A percentile compares a stretch with the other conserved stretches of the same genome.
phyloP scores from a whole-genome alignment of 2,888 invertebrate genomes.

The Mesochorus sp. region DNA sequence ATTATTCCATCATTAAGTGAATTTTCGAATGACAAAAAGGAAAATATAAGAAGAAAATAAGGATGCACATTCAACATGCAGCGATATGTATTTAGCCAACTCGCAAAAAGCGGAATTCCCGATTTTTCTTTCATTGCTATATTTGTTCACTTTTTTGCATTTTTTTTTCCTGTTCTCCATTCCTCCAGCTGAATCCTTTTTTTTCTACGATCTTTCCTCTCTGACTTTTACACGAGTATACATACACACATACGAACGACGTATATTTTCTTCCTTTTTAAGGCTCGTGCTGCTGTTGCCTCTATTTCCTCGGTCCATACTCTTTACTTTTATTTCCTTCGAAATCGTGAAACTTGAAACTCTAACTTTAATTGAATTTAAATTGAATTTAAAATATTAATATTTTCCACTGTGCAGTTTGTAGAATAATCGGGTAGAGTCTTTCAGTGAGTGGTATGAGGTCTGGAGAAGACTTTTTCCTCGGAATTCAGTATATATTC shows the following conservation, averaged over 20 bases:
- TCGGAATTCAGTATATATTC: slow-evolving; percentile 51
- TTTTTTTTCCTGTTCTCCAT: neutral
- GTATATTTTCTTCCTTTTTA: slow-evolving; percentile 15
- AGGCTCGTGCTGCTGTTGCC: slow-evolving; percentile 8
- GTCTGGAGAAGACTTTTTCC: slow-evolving; percentile 51
- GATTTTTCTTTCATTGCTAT: slow-evolving; percentile 17
- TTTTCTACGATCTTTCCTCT: slow-evolving; percentile 10
- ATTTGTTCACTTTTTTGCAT: slow-evolving; percentile 4
- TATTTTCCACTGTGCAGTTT: slow-evolving; percentile 66
- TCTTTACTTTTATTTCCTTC: slow-evolving; percentile 38
- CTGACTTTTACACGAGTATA: neutral
- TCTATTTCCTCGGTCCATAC: slow-evolving; percentile 16
- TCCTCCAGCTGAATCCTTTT: slow-evolving; percentile 17
- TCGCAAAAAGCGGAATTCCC: neutral
- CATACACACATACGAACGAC: neutral
- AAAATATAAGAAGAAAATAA: too few relatives aligned
- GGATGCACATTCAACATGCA: too few relatives aligned
- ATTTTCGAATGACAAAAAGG: too few relatives aligned
- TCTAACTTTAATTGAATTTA: slow-evolving; percentile 78
- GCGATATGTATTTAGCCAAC: neutral
- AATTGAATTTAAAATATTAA: slow-evolving; percentile 80
- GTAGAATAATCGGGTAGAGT: slow-evolving; percentile 4
- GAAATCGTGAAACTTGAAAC: slow-evolving; percentile 58
- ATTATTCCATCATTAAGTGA: too few relatives aligned
- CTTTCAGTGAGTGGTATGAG: slow-evolving; percentile 64